These are phyloP conservation scores for Aphrophora alni DNA, from an alignment of 2,888 invertebrate genomes.

Conservation along the genomic window DNA sequence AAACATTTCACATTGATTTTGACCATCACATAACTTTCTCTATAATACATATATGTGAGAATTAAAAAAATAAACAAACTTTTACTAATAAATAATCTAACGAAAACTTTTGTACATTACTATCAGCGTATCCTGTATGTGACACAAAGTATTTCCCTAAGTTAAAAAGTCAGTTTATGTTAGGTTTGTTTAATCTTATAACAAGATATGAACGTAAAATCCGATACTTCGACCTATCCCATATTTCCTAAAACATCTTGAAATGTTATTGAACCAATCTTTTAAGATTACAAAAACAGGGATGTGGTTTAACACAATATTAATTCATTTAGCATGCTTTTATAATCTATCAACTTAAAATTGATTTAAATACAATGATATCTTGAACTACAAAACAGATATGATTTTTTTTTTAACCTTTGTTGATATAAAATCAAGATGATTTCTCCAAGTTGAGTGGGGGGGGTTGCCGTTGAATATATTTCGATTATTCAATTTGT, in stretches of 20 bases:
- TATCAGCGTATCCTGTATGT: no score
- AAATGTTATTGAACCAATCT: background rate
- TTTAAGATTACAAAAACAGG: background rate
- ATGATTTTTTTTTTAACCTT: background rate
- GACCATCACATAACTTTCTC: no score
- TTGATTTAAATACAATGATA: background rate
- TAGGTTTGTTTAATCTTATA: no score
- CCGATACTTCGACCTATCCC: no score
- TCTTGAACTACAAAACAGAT: background rate
- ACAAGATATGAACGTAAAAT: no score
- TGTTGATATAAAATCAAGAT: background rate
- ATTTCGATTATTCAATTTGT: slow-evolving; percentile 37
- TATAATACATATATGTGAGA: no score
- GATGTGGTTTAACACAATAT: background rate
- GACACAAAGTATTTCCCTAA: no score
- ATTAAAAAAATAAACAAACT: no score
- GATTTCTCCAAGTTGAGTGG: background rate
- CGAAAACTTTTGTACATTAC: no score
- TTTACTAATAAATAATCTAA: no score
- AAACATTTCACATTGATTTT: no score
- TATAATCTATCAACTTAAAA: background rate
- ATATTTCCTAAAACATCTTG: background rate
- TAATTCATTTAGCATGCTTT: background rate
- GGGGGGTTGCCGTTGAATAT: background rate
- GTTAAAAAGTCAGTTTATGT: no score